Evolutionary conservation across 2,888 invertebrate species (phyloP), one percentile per base, ranked within the genome.

Genomic region (Eupsilia transversa): DNA sequence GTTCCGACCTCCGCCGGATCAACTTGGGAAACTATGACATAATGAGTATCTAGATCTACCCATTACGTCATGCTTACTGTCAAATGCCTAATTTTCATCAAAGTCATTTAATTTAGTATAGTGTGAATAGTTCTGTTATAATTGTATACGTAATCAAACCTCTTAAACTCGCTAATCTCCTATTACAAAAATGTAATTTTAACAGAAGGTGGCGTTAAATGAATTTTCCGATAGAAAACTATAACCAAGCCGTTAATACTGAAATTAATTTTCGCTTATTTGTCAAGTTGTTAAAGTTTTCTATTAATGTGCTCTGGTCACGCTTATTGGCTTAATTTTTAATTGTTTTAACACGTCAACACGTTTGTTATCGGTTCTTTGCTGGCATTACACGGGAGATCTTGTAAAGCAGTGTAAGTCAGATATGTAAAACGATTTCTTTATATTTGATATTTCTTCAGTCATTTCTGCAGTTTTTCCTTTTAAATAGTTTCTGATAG

Each of bases 221-320:
- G 86, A 90, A 89, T 88, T 89, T 89, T 77, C 65, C 77, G 80
- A 90, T 92, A 88, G 88, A 89, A 92, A 93, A 86, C 89, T 82
- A 87, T 87, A 87, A 88, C 68, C 72, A 61, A 63, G 60, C 86
- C 75, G 80, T 84, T 87, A 91, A 92, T 93, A 92, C 86, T 87
- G 91, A 94, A 94, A 94, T 94, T 93, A 95, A 94, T 95, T 94
- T 94, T 92, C 90, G 91, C 92, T 91, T 91, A 94, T 92, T 95
- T 95, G 94, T 94, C 90, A 95, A 94, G 91, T 93, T 94, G 95
- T 95, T 92, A 95, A 95, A 91, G 91, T 91, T 80, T 79, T 69
- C 80, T 85, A 90, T 91, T 94, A 93, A 96, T 92, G 91, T 88
- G 86, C 74, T 92, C 79, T 70, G 90, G 96, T 91, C 91, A 96